Evolutionary conservation across 2,113 vertebrate genomes (phyloP).

Genomic region (Prietella phreatophila): DNA sequence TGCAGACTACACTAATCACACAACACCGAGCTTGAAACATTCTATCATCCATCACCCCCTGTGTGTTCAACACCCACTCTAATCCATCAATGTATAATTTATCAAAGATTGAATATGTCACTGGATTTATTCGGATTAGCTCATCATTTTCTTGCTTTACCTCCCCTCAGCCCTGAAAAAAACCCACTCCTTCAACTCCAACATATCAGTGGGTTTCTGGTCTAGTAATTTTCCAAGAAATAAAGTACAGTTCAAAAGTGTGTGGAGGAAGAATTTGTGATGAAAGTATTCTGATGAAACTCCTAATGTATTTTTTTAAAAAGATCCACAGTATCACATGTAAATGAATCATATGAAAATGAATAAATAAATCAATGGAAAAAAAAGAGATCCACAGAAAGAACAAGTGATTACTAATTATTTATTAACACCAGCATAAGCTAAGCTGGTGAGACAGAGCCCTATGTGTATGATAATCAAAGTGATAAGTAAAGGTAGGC

Average conservation of each 20-base stretch:
- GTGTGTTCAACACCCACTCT: conserved; percentile 24
- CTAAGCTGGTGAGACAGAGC: background rate
- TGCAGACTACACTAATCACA: conserved; percentile 4
- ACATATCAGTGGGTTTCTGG: conserved; percentile 62
- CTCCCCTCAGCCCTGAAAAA: conserved; percentile 44
- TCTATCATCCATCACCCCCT: conserved; percentile 17
- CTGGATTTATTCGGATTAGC: conserved; percentile 64
- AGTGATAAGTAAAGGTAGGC: background rate
- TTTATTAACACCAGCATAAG: background rate
- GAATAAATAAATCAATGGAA: too few species aligned
- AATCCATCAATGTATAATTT: conserved; percentile 51
- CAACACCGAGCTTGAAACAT: conserved; percentile 1
- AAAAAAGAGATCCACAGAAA: background rate
- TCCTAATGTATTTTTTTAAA: background rate
- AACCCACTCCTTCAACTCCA: conserved; percentile 57
- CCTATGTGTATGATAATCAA: background rate
- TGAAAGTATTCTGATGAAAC: background rate
- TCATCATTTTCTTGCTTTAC: conserved; percentile 60
- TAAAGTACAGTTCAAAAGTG: background rate
- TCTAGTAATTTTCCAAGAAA: background rate
- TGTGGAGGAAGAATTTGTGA: background rate
- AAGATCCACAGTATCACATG: too few species aligned
- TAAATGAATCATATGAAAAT: too few species aligned
- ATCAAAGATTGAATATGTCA: conserved; percentile 60
- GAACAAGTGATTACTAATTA: background rate